A percentile compares a stretch with the other conserved stretches of the same genome.
phyloP scores from a whole-genome alignment of 2,113 vertebrate species.

The Ia io region DNA sequence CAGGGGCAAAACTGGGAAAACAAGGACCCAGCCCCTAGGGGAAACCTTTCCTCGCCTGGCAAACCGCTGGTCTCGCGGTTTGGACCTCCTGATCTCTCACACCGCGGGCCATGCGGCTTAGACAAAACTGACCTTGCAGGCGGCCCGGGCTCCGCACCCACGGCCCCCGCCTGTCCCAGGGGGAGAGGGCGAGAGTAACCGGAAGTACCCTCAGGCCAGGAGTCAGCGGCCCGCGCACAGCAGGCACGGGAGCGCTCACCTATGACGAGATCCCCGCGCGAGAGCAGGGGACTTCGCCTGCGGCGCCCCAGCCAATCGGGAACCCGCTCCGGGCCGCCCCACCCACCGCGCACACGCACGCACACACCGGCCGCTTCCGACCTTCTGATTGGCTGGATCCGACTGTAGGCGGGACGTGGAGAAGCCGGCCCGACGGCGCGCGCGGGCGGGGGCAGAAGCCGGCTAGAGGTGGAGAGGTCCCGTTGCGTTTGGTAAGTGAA shows the following conservation, averaged over 20 bases:
- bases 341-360: background rate
- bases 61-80: too few relatives aligned
- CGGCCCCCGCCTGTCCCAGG: too few relatives aligned
- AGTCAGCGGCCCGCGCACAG: rapidly evolving
- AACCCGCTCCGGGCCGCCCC: background rate
- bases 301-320: background rate
- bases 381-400: background rate
- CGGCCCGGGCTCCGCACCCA: too few relatives aligned
- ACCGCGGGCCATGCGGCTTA: too few relatives aligned
- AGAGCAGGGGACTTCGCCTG: rapidly evolving
- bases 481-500: rapidly evolving
- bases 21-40: too few relatives aligned
- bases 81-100: too few relatives aligned
- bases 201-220: rapidly evolving
- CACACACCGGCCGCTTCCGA: rapidly evolving
- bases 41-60: too few relatives aligned
- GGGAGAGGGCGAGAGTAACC: too few relatives aligned
- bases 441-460: rapidly evolving
- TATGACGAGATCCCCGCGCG: rapidly evolving
- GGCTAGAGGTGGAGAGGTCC: rapidly evolving
- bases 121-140: too few relatives aligned
- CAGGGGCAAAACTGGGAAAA: too few relatives aligned
- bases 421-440: rapidly evolving
- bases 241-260: rapidly evolving
- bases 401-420: background rate